Conservation (phyloP, 2,113 vertebrate species). For the Nyctibius bracteatus region DNA sequence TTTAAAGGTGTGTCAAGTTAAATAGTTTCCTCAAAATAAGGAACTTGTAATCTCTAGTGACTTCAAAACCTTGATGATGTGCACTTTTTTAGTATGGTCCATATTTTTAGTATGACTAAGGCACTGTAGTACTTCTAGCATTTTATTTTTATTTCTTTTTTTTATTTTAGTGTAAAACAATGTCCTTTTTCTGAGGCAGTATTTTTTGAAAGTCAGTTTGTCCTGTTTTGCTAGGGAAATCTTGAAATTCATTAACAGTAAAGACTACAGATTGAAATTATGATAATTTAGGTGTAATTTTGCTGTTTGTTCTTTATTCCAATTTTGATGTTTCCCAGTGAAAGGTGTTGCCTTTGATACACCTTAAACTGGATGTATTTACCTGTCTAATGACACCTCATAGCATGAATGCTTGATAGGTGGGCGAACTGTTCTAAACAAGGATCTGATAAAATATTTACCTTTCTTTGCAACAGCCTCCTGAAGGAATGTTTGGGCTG, state of each 20-base stretch:
- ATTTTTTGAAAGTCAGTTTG: neutral
- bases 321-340: neutral
- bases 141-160: neutral
- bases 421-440: neutral
- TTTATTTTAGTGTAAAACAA: neutral
- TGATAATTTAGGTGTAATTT: neutral
- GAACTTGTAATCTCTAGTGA: neutral
- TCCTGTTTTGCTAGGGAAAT: neutral
- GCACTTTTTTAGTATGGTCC: neutral
- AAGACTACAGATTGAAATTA: constrained; percentile 7
- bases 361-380: neutral
- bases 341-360: constrained; percentile 15
- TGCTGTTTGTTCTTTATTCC: neutral
- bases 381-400: neutral
- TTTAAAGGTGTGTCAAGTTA: neutral
- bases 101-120: neutral
- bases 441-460: neutral
- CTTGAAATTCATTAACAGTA: neutral
- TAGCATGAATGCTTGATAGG: neutral
- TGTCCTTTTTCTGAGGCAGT: neutral
- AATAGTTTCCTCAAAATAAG: neutral
- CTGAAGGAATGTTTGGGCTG: neutral
- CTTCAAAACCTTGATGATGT: neutral
- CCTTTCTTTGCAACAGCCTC: neutral
- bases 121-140: neutral